phyloP scores from a whole-genome alignment of 1,140 invertebrate genomes.

The Drosophila ercepeae region DNA sequence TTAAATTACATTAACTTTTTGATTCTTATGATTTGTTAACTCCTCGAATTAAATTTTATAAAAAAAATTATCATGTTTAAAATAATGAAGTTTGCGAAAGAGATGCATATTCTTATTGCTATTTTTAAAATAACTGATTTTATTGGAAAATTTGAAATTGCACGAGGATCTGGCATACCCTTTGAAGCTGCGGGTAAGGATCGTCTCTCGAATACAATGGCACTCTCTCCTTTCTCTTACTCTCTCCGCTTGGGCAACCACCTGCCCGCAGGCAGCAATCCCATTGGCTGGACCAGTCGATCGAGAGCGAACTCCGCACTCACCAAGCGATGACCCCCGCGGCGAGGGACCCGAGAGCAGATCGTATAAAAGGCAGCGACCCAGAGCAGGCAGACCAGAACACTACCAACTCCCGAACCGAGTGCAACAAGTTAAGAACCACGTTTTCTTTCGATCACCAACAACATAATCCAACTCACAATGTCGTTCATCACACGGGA shows the following conservation, averaged over 20 bases:
- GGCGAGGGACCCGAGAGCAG: slow-evolving; percentile 21
- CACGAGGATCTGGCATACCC: slow-evolving; percentile 4
- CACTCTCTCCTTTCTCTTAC: slow-evolving; percentile 16
- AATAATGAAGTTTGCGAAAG: no score
- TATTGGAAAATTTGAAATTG: neutral
- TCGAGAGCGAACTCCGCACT: slow-evolving; percentile 14
- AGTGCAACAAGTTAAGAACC: slow-evolving; percentile 29
- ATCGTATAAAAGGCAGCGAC: slow-evolving; percentile 60
- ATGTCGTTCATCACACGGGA: slow-evolving; percentile 81
- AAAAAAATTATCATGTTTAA: neutral
- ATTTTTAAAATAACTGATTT: neutral
- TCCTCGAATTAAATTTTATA: no score
- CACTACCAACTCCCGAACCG: slow-evolving; percentile 38
- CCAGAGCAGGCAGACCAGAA: slow-evolving; percentile 48
- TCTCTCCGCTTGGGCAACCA: slow-evolving; percentile 51
- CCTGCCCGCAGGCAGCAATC: slow-evolving; percentile 55
- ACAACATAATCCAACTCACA: slow-evolving; percentile 6
- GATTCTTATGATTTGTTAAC: no score
- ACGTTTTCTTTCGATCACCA: slow-evolving; percentile 14
- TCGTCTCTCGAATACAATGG: slow-evolving; percentile 1
- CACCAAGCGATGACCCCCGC: slow-evolving; percentile 1
- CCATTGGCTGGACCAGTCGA: slow-evolving; percentile 47
- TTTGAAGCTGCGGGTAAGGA: neutral
- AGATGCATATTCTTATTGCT: neutral
- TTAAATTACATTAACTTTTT: no score